Evolutionary conservation across 2,888 invertebrate species (phyloP).

Genomic region (Ectropis crepuscularia): DNA sequence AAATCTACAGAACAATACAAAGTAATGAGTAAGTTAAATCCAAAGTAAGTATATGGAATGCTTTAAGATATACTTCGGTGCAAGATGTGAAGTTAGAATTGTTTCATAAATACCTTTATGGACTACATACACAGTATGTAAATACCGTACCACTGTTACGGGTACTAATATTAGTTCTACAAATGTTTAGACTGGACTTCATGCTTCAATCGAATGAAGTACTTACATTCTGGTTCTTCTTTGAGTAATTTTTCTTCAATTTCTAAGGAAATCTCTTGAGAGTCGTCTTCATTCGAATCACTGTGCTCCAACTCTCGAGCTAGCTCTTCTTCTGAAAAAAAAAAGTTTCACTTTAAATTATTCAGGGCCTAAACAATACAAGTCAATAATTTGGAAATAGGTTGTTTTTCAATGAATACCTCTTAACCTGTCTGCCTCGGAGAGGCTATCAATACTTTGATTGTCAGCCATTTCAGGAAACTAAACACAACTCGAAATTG

Average conservation of each 20-base stretch:
- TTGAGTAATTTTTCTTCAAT: conserved; percentile 78
- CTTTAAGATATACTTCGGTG: too few relatives aligned
- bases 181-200: too few relatives aligned
- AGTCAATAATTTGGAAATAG: conserved; percentile 1
- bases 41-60: too few relatives aligned
- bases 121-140: too few relatives aligned
- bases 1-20: too few relatives aligned
- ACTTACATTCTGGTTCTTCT: conserved; percentile 79
- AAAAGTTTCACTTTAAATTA: neutral
- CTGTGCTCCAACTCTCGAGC: conserved; percentile 78
- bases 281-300: conserved; percentile 80
- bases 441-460: conserved; percentile 64
- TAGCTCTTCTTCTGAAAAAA: conserved; percentile 73
- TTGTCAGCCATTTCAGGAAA: conserved; percentile 65
- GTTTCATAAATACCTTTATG: too few relatives aligned
- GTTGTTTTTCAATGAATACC: conserved; percentile 51
- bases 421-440: conserved; percentile 73
- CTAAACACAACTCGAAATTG: neutral
- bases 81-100: too few relatives aligned
- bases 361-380: neutral
- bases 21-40: too few relatives aligned
- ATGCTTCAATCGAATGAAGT: too few relatives aligned
- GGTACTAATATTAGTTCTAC: too few relatives aligned
- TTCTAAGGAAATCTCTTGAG: conserved; percentile 78
- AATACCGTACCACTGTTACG: too few relatives aligned